Conservation (phyloP, 2,888 invertebrate species). For the Pristionchus entomophagus region DNA sequence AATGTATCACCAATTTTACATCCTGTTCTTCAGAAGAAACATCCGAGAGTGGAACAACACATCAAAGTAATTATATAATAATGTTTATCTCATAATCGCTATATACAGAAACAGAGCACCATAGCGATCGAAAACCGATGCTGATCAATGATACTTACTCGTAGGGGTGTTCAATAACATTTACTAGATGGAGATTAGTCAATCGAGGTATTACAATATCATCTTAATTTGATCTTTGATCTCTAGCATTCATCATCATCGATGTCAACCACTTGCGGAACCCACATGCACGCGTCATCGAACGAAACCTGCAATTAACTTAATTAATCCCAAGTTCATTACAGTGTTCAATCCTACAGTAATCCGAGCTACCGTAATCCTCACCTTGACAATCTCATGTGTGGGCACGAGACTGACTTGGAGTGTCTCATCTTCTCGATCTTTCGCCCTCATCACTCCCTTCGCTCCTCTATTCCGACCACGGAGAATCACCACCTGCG, state of each 20-base stretch:
- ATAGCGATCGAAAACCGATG: background rate
- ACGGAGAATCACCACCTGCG: constrained; percentile 57
- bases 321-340: too few relatives aligned
- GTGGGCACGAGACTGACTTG: background rate
- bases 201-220: constrained; percentile 16
- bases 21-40: too few relatives aligned
- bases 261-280: constrained; percentile 33
- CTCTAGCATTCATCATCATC: constrained; percentile 42
- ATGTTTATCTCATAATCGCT: too few relatives aligned
- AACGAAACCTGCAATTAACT: constrained; percentile 51
- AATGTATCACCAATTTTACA: too few relatives aligned
- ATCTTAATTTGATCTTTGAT: constrained; percentile 35
- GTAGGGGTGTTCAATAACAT: background rate
- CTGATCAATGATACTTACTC: background rate
- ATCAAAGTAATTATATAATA: too few relatives aligned
- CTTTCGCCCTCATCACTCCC: constrained; percentile 60
- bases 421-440: background rate
- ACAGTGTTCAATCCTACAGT: too few relatives aligned
- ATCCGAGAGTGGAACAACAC: too few relatives aligned
- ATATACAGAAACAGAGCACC: background rate
- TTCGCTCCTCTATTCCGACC: constrained; percentile 55
- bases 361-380: too few relatives aligned
- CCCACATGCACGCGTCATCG: constrained; percentile 62
- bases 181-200: constrained; percentile 7
- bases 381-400: constrained; percentile 41